Base-by-base conservation (phyloP, 2,888 invertebrate species). In the Criorhina ranunculi region DNA sequence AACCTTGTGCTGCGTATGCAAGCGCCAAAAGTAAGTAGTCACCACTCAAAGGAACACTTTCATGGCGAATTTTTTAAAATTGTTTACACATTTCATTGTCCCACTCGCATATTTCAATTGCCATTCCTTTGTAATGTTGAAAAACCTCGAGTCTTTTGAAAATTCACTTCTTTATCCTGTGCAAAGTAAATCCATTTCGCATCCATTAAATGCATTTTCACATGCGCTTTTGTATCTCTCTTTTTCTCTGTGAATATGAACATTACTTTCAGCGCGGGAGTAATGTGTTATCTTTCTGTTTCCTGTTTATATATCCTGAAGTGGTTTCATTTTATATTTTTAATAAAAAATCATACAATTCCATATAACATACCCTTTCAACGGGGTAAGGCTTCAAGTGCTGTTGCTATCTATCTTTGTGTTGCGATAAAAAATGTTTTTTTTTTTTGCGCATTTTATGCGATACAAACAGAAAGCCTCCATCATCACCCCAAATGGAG, bases 361-460 rank as follows among this genome's bases (percentile, higher is more conserved):
- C n/a, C n/a, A n/a, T n/a, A n/a, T n/a, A n/a, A n/a, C n/a, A n/a
- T n/a, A n/a, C n/a, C n/a, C n/a, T 2, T 9, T 11, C 12, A 24
- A 46, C 11, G 12, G 19, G 12, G 12, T 5, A 7, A n/a, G 1
- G 7, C 1, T 42, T 69, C 60, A 55, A 80, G 66, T 66, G 76
- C 12, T 51, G 12, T 31, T 60, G 31, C 15, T 44, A 33, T 60
- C 29, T 42, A 42, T 60, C 31, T 37, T 24, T 60, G 19, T 31
- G 51, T 55, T 46, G 66, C 67, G 55, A 75, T 75, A 40, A 69
- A 78, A 85, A 24, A n/a, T n/a, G n/a, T n/a, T n/a, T 24, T 64
- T 80, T 64, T 37, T 57, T 80, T 85, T 85, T 85, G 85, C 75
- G 70, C 85, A 80, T 80, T 85, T 85, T 76, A 57, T 80, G 85